Evolutionary conservation across 2,797 vertebrate genomes (phyloP).

Genomic region (Sarcophilus harrisii): DNA sequence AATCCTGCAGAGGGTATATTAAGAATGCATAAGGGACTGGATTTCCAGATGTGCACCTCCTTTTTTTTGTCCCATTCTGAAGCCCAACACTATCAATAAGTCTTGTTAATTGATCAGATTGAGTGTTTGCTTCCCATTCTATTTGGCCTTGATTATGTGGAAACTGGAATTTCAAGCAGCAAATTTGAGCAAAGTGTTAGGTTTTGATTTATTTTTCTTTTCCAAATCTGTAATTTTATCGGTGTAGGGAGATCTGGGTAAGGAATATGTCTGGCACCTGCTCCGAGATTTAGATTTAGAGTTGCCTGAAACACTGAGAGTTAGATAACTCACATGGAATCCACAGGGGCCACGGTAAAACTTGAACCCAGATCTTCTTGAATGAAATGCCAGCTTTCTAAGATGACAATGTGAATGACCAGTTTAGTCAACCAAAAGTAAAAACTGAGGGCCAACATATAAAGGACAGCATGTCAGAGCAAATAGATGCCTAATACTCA

Average conservation of each 20-base stretch:
- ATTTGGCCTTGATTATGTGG: background rate
- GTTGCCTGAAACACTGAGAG: background rate
- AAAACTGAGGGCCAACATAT: background rate
- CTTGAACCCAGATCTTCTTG: background rate
- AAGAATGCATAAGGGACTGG: constrained; percentile 22
- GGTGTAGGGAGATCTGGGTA: background rate
- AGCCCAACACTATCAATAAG: background rate
- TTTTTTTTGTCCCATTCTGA: background rate
- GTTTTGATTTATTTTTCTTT: background rate
- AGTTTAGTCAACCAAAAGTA: background rate
- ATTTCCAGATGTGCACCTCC: background rate
- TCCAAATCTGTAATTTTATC: background rate
- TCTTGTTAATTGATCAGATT: constrained; percentile 27
- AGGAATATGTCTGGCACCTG: background rate
- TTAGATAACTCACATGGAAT: background rate
- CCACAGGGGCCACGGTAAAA: background rate
- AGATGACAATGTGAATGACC: background rate
- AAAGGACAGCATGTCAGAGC: background rate
- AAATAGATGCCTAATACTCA: background rate
- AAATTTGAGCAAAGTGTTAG: background rate
- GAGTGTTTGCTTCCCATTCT: constrained; percentile 27
- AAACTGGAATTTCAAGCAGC: background rate
- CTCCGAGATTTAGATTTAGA: background rate
- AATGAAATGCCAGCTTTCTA: background rate
- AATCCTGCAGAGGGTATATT: constrained; percentile 50